Base-by-base conservation (phyloP, 2,113 vertebrate species). In the Pimephales promelas region DNA sequence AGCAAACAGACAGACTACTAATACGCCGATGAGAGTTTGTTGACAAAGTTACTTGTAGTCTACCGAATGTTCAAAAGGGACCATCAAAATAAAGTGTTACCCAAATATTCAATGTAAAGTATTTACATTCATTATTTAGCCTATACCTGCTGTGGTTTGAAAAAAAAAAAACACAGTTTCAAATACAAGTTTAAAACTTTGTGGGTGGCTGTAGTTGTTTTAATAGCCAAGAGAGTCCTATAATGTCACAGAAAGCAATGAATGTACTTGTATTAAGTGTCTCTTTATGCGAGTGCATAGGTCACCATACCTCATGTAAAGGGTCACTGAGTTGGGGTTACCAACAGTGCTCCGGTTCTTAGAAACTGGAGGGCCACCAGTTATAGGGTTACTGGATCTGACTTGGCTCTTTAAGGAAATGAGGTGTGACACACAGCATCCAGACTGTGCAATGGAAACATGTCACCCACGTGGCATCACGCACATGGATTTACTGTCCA, bases 381-480 rank as follows among this genome's bases (percentile, higher is more conserved):
- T 43, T 43, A 0, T 10, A 64, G 59, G 18, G 40, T 28, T 31
- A 40, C 31, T 31, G 5, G 9, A 81, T 81, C 28, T 40, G 61
- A 66, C 61, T 11, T 79, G 20, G 61, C 62, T 68, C 45, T 52
- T 62, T 79, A 64, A 64, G 59, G 78, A 80, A 43, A 80, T 36
- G 28, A 68, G 61, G 45, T 81, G 79, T 81, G 79, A 70, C 62
- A 68, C 62, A 7, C 22, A 22, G 26, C 71, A 73, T 81, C 80
- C 28, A 52, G 76, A 31, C 45, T 26, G 47, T 20, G 84, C 43
- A 81, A 59, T 88, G 87, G 84, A 78, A 88, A 81, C 40, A 61
- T 76, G 86, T 88, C 86, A 87, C 83, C 88, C 28, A 68, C 62
- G 77, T 88, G 92, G 88, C 90, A 86, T 40, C 83, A 85, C 85